Conservation (phyloP, 2,113 vertebrate species). For the Antechinus flavipes region DNA sequence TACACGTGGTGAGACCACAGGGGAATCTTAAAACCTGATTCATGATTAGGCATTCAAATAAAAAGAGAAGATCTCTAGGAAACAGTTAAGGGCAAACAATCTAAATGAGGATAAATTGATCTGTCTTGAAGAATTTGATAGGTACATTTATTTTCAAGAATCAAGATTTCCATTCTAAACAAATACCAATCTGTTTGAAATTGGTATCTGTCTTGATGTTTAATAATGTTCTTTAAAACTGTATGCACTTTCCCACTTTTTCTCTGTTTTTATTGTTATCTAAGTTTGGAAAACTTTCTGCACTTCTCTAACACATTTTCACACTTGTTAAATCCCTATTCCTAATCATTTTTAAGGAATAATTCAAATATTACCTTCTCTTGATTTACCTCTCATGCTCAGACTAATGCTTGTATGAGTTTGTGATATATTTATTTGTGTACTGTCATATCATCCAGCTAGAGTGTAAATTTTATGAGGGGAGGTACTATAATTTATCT, state of each 20-base stretch:
- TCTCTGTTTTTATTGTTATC: not conserved
- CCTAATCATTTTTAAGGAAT: not conserved
- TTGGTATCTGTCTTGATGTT: slow-evolving; percentile 7
- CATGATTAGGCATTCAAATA: slow-evolving; percentile 58
- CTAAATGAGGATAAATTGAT: slow-evolving; percentile 40
- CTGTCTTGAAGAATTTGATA: slow-evolving; percentile 28
- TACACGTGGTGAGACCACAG: slow-evolving; percentile 62
- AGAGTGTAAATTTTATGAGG: not conserved
- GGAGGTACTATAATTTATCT: not conserved
- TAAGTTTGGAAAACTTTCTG: not conserved
- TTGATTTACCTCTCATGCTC: not conserved
- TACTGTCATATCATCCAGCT: not conserved
- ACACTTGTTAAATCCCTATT: not conserved
- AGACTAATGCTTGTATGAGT: not conserved
- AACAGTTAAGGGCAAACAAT: slow-evolving; percentile 56
- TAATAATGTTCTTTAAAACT: slow-evolving; percentile 15
- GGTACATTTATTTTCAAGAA: slow-evolving; percentile 47
- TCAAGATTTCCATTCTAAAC: slow-evolving; percentile 37
- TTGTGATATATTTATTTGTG: not conserved
- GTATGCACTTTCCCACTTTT: slow-evolving; percentile 23
- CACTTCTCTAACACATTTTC: not conserved
- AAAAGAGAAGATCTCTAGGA: slow-evolving; percentile 53
- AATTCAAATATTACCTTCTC: not conserved
- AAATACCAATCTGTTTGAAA: slow-evolving; percentile 41
- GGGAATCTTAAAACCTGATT: slow-evolving; percentile 64